Base-by-base conservation (phyloP, 2,113 vertebrate species). In the Hippolais icterina region DNA sequence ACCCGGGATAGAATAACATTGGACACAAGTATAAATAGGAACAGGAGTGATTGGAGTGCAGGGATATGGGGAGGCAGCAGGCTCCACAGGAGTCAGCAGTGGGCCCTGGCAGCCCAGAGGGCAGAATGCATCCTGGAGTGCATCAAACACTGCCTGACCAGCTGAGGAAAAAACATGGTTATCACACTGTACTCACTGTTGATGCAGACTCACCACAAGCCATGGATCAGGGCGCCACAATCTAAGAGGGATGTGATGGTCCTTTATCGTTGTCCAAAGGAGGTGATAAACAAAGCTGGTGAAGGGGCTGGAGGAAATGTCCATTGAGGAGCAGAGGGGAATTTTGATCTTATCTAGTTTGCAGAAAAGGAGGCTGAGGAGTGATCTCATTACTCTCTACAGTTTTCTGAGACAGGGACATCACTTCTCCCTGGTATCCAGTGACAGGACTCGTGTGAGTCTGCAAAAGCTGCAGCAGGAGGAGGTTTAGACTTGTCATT, bases 1-100 rank as follows among this genome's bases (percentile, higher is more conserved):
- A 46, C 24, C 21, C 28, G 6, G 23, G 19, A 42, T 2, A 6
- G 22, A 70, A 29, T 15, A 54, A 27, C 5, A 17, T 5, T 22
- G 33, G 33, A 33, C 27, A 63, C 33, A 44, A 71, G 4, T 17
- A 31, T 15, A 63, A 61, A 47, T 1, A 23, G 12, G 24, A 60
- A 35, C 29, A 60, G 37, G 11, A 83, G 6, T 27, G 39, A 33
- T 2, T 63, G 57, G 17, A 21, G 33, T 53, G 5, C 10, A 57
- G 27, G 24, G 20, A 3, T 46, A 9, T 46, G 42, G 11, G 5
- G 23, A 14, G 33, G 17, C 21, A 68, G 16, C 27, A 72, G 13
- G 27, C n/a, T 78, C 1, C 0, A 17, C n/a, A 33, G 20, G 28
- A 57, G 14, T 13, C 41, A 60, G 37, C 28, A n/a, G 11, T 2